A percentile compares a stretch with the other conserved stretches of the same genome.
Conservation (phyloP, 2,113 vertebrate species). For the Heterocephalus glaber region DNA sequence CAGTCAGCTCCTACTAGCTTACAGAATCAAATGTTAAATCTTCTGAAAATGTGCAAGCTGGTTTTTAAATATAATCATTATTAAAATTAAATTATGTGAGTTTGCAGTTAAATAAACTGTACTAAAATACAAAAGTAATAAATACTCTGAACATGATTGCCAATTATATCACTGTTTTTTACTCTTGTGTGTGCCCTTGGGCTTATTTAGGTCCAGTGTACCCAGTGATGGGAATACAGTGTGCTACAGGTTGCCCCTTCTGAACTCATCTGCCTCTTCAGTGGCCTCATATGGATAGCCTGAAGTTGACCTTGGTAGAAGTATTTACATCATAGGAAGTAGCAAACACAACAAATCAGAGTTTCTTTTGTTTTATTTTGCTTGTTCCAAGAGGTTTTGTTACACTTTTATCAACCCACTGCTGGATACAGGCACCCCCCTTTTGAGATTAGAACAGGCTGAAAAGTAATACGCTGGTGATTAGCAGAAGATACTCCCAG, state of each 20-base stretch:
- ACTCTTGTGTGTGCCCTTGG: not conserved
- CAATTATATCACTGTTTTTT: not conserved
- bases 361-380: not conserved
- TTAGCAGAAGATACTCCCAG: not conserved
- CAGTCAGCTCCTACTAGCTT: not conserved
- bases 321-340: not conserved
- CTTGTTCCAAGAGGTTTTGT: not conserved
- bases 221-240: not conserved
- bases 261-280: not conserved
- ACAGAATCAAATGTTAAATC: not conserved
- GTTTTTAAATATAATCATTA: not conserved
- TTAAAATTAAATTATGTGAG: slow-evolving; percentile 19
- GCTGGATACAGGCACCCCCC: too few relatives aligned
- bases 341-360: not conserved
- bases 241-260: not conserved
- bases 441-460: rapidly evolving
- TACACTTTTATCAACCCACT: not conserved
- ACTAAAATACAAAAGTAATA: not conserved
- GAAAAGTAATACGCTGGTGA: not conserved
- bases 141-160: not conserved
- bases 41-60: not conserved
- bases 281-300: not conserved
- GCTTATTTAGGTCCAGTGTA: not conserved
- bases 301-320: not conserved
- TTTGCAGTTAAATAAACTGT: not conserved